Percentiles rank a stretch among this genome's conserved stretches.
phyloP scores from a whole-genome alignment of 2,797 vertebrate genomes.

The Chiroxiphia lanceolata region DNA sequence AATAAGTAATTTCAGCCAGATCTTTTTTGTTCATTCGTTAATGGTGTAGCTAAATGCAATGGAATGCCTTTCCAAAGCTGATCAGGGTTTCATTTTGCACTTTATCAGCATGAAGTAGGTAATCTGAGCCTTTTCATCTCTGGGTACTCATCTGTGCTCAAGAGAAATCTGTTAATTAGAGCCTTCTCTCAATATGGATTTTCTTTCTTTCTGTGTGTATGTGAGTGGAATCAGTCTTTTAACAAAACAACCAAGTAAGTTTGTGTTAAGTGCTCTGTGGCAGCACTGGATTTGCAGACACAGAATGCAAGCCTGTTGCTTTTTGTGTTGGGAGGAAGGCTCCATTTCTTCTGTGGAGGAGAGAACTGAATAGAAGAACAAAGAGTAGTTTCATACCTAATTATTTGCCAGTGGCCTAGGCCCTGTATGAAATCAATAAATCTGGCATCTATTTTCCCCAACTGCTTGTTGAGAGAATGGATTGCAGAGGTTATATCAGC shows the following conservation, averaged over 20 bases:
- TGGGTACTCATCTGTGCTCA: slow-evolving; percentile 27
- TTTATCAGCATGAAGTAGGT: slow-evolving; percentile 28
- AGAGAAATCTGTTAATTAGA: slow-evolving; percentile 62
- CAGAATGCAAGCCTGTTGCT: neutral
- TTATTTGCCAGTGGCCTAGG: neutral
- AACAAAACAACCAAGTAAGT: neutral
- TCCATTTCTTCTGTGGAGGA: neutral
- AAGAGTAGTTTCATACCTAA: neutral
- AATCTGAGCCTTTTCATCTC: slow-evolving; percentile 43
- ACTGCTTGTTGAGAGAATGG: neutral
- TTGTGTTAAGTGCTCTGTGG: neutral
- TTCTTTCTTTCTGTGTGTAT: slow-evolving; percentile 19
- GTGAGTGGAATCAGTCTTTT: neutral
- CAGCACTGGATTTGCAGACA: neutral
- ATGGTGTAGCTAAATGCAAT: neutral
- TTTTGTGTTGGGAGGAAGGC: neutral
- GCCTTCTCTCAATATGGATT: slow-evolving; percentile 18
- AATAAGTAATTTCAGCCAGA: neutral
- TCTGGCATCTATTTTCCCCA: neutral
- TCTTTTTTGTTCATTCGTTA: neutral
- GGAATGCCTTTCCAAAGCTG: slow-evolving; percentile 21
- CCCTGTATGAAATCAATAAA: neutral
- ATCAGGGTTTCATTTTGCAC: slow-evolving; percentile 18
- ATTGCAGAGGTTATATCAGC: neutral
- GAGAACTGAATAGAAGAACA: neutral